phyloP scores from a whole-genome alignment of 1,140 invertebrate species.

The Halyomorpha halys region DNA sequence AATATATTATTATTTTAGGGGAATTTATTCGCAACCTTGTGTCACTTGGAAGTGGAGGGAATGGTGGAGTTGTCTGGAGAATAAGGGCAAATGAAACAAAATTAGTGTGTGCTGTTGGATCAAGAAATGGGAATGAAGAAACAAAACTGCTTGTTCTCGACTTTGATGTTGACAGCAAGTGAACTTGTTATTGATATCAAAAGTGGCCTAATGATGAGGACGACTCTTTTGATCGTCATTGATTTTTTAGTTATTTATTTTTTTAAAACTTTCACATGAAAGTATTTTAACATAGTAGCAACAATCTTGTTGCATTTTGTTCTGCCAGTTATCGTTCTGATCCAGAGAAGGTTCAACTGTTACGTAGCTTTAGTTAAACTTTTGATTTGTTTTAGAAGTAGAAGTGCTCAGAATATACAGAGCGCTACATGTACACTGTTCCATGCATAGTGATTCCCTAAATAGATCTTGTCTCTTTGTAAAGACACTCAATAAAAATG shows the following conservation, averaged over 20 bases:
- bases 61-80: slow-evolving; percentile 97
- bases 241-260: slow-evolving; percentile 5
- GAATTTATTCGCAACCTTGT: slow-evolving; percentile 95
- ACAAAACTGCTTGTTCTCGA: slow-evolving; percentile 95
- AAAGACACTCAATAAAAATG: slow-evolving; percentile 10
- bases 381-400: too few relatives aligned
- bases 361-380: too few relatives aligned
- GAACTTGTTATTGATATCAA: slow-evolving; percentile 3
- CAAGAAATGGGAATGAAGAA: slow-evolving; percentile 95
- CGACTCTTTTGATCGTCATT: background rate
- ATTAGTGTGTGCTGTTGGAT: slow-evolving; percentile 95
- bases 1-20: slow-evolving; percentile 40
- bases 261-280: background rate
- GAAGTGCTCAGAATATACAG: too few relatives aligned
- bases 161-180: slow-evolving; percentile 70
- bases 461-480: too few relatives aligned
- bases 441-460: too few relatives aligned
- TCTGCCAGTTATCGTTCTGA: too few relatives aligned
- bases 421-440: too few relatives aligned
- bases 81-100: slow-evolving; percentile 93
- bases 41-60: slow-evolving; percentile 84
- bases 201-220: slow-evolving; percentile 6
- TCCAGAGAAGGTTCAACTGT: too few relatives aligned
- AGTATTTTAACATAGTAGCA: too few relatives aligned
- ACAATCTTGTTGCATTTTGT: too few relatives aligned